Evolutionary conservation across 2,113 vertebrate genomes (phyloP), one percentile per base, ranked within the genome.

Genomic region (Bufo bufo): DNA sequence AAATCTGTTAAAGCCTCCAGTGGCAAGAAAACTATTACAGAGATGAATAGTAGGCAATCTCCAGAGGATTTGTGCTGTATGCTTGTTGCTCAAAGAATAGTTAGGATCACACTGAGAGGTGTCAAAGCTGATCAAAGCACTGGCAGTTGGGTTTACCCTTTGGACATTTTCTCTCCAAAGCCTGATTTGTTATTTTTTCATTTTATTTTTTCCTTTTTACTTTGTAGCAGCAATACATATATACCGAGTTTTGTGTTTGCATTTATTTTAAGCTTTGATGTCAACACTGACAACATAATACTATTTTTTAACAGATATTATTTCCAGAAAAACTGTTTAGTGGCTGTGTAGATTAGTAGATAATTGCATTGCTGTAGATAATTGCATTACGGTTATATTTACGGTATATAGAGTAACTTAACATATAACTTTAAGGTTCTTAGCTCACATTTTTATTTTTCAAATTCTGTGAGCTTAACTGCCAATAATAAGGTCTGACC

Each of bases 1-100:
- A 95, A 94, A 94, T 95, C 94, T 93, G 94, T 92, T 93, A 90
- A 93, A 93, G 90, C 91, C 93, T 95, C 93, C 91, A 0, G 92
- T 94, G 94, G 92, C 90, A 95, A 92, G 92, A 91, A 95, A 94
- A 94, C 93, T 95, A 94, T 94, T 93, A 95, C 56, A 93, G 89
- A 93, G 94, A 94, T 92, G 94, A 96, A 95, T 90, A 92, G 92
- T 91, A 94, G 89, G 89, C 89, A 91, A 90, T 94, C 94, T 95
- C 93, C 90, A 92, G 90, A 95, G 95, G 86, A 89, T 91, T 92
- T 80, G 52, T 77, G 79, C 90, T 93, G 90, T 90, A 90, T 92
- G 91, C 91, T 93, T 95, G 90, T 93, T 94, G 95, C 93, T 92
- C 87, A 92, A 93, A 94, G 93, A 91, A 90, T 91, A 90, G 92